A percentile compares a stretch with the other conserved stretches of the same genome.
phyloP scores from a whole-genome alignment of 2,888 invertebrate species.

The Ecdyonurus torrentis region DNA sequence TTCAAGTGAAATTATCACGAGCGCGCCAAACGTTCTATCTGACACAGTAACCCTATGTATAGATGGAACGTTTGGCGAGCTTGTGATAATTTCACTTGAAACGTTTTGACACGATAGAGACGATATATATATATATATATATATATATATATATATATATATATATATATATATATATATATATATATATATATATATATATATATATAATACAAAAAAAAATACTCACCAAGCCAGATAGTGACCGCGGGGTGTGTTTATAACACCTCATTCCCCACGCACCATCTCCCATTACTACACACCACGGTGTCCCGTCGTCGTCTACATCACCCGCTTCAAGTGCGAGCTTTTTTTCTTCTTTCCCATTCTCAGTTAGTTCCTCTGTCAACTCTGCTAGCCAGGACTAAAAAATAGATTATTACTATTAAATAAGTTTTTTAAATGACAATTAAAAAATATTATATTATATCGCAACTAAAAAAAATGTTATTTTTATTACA shows the following conservation, averaged over 20 bases:
- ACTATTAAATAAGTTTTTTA: constrained; percentile 8
- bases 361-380: constrained; percentile 16
- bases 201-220: not conserved
- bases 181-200: not conserved
- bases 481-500: too few relatives aligned
- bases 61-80: too few relatives aligned
- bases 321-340: not conserved
- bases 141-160: not conserved
- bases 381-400: not conserved
- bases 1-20: too few relatives aligned
- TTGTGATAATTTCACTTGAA: too few relatives aligned
- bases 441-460: constrained; percentile 4
- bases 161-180: not conserved
- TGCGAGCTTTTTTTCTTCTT: constrained; percentile 29
- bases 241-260: not conserved
- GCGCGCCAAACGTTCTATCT: too few relatives aligned
- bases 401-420: constrained; percentile 2
- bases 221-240: not conserved
- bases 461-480: too few relatives aligned
- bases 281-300: not conserved
- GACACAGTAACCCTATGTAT: too few relatives aligned
- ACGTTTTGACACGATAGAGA: too few relatives aligned
- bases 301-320: not conserved
- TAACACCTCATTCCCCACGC: not conserved
- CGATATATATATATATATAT: not conserved